These are phyloP conservation scores for Agapostemon virescens DNA, from an alignment of 2,888 invertebrate genomes.

Conservation along the genomic window DNA sequence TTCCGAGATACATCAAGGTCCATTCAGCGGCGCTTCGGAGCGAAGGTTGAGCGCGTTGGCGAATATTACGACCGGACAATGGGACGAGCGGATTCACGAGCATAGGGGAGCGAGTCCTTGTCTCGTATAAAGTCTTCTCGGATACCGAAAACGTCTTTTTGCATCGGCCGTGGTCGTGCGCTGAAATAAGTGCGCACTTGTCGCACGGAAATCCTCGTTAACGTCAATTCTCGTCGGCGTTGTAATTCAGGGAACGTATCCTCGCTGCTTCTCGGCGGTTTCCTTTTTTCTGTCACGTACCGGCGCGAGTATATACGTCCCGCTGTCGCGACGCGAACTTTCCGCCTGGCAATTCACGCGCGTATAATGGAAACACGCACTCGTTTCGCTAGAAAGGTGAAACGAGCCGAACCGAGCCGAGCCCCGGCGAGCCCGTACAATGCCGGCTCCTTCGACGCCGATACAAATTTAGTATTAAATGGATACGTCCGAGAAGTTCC, in stretches of 20 bases:
- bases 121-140: slow-evolving; percentile 50
- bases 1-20: background rate
- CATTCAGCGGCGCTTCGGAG: background rate
- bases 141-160: slow-evolving; percentile 48
- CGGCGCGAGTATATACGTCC: slow-evolving; percentile 39
- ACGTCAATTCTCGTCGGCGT: slow-evolving; percentile 66
- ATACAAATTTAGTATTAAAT: slow-evolving; percentile 60
- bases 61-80: slow-evolving; percentile 46
- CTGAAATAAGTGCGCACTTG: slow-evolving; percentile 62
- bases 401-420: slow-evolving; percentile 30
- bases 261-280: slow-evolving; percentile 11
- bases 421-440: slow-evolving; percentile 30
- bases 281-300: slow-evolving; percentile 54
- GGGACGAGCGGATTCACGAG: slow-evolving; percentile 37
- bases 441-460: slow-evolving; percentile 45
- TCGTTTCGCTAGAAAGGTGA: slow-evolving; percentile 39
- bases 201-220: slow-evolving; percentile 68
- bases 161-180: slow-evolving; percentile 38
- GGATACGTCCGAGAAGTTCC: slow-evolving; percentile 42
- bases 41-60: slow-evolving; percentile 5
- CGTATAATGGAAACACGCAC: slow-evolving; percentile 59
- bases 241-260: slow-evolving; percentile 63
- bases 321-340: slow-evolving; percentile 57
- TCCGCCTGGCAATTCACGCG: slow-evolving; percentile 42
- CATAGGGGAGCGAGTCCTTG: slow-evolving; percentile 13